Conservation (phyloP, 2,888 invertebrate genomes). For the Cheilosia pagana region DNA sequence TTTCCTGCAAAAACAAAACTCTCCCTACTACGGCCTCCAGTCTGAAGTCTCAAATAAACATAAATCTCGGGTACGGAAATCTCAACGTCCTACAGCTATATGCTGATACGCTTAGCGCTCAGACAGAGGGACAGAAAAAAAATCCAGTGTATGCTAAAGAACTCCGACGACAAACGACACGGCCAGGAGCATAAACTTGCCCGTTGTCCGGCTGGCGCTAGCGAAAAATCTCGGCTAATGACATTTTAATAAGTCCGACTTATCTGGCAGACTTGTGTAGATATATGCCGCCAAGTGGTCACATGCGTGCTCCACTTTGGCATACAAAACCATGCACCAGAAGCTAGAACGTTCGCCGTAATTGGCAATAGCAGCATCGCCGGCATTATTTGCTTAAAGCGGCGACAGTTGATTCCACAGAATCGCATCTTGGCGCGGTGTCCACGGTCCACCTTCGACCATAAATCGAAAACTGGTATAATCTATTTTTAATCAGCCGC, state of each 20-base stretch:
- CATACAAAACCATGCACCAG: conserved; percentile 26
- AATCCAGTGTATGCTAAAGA: conserved; percentile 32
- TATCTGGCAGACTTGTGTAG: conserved; percentile 51
- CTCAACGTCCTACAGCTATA: conserved; percentile 13
- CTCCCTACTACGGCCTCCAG: conserved; percentile 39
- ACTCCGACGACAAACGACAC: conserved; percentile 66
- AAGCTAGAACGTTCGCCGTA: conserved; percentile 25
- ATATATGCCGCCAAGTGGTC: conserved; percentile 39
- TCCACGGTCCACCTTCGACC: conserved; percentile 34
- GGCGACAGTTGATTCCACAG: conserved; percentile 38
- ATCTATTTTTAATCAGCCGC: conserved; percentile 72
- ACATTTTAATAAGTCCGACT: conserved; percentile 74
- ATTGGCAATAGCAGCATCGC: conserved; percentile 34
- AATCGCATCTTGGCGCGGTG: conserved; percentile 34
- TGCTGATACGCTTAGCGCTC: neutral
- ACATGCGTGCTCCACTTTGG: conserved; percentile 59
- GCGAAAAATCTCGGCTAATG: conserved; percentile 73
- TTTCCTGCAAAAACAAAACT: conserved; percentile 20
- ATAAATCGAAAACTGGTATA: conserved; percentile 56
- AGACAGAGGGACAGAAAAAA: conserved; percentile 8
- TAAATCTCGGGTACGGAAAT: conserved; percentile 67
- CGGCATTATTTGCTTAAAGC: conserved; percentile 24
- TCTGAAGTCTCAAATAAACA: conserved; percentile 29
- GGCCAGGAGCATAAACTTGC: conserved; percentile 52
- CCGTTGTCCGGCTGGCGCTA: conserved; percentile 60